phyloP scores from a whole-genome alignment of 2,888 invertebrate genomes.

The Cosmopolites sordidus region DNA sequence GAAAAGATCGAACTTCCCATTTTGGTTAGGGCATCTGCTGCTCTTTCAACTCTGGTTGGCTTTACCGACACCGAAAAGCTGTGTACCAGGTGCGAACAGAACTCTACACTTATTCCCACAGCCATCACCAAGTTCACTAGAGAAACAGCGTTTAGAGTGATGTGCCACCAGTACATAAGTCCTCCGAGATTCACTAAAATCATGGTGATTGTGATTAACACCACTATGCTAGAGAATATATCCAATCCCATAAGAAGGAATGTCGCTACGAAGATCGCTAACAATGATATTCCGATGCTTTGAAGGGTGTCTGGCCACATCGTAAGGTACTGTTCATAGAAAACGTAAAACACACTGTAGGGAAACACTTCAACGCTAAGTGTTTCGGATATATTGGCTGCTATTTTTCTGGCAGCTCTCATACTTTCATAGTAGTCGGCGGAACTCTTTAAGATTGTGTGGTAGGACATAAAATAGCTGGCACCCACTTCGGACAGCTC shows the following conservation, averaged over 20 bases:
- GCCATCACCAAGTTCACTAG: conserved; percentile 97
- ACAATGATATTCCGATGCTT: conserved; percentile 81
- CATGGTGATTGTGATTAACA: conserved; percentile 88
- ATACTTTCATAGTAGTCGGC: conserved; percentile 87
- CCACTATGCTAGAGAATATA: conserved; percentile 82
- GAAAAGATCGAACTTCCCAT: conserved; percentile 97
- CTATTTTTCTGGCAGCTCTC: conserved; percentile 71
- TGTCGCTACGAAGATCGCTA: conserved; percentile 92
- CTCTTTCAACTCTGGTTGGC: conserved; percentile 67
- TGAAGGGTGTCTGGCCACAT: conserved; percentile 89
- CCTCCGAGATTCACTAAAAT: conserved; percentile 90
- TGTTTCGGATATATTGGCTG: conserved; percentile 62
- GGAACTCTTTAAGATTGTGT: conserved; percentile 85
- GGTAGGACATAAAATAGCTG: conserved; percentile 92
- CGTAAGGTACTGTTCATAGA: conserved; percentile 97
- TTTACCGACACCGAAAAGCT: conserved; percentile 80
- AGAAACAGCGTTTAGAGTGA: conserved; percentile 93
- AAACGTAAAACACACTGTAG: conserved; percentile 95
- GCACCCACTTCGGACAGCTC: conserved; percentile 59
- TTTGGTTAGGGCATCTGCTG: conserved; percentile 76
- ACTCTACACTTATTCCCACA: conserved; percentile 96
- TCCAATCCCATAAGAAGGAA: conserved; percentile 92
- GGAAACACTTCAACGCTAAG: conserved; percentile 74
- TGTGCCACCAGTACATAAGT: conserved; percentile 95
- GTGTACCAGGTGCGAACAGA: conserved; percentile 95